Base-by-base conservation (phyloP, 2,113 vertebrate genomes). In the Oreochromis tanganicae region DNA sequence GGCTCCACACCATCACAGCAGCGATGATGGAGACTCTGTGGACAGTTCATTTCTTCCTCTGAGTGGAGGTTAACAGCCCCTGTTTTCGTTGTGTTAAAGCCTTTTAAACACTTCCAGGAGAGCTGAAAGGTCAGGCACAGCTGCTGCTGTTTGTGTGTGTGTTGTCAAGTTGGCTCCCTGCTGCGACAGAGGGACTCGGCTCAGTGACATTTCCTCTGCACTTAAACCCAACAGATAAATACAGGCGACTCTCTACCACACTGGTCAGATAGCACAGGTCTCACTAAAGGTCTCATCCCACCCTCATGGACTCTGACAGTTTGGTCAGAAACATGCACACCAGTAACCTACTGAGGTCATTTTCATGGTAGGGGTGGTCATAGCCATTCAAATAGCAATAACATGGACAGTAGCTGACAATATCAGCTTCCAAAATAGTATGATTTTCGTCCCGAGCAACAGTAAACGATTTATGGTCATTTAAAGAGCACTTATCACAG, bases 221-320 rank as follows among this genome's bases (percentile, higher is more conserved):
- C 88, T 89, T 61, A 92, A 91, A 82, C 73, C 83, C 68, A 88
- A 89, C 85, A 90, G 89, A 88, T 88, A 68, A 89, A 89, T 88
- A 78, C 88, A 88, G 83, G 84, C 32, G 56, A 85, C 61, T 82
- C 38, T 75, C 80, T 88, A 85, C 84, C 81, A 90, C 80, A 27
- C 41, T 48, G 21, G 41, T 48, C 68, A 29, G 41, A 27, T 46
- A 73, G 68, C 21, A 46, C 41, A 48, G 68, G 68, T 48, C 41
- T 46, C 41, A 73, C 5, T 73, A 48, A 73, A 73, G 21, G 41
- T 6, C 21, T 73, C 68, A 29, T 17, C 41, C 41, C 9, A 48
- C 41, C 24, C 21, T 48, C 5, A 16, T 48, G 68, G 14, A 48
- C 21, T 46, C 68, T 27, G 41, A 71, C 66, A 43, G 66, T 71